These are phyloP conservation scores for Origma solitaria DNA, from an alignment of 2,113 vertebrate species.

Conservation along the genomic window DNA sequence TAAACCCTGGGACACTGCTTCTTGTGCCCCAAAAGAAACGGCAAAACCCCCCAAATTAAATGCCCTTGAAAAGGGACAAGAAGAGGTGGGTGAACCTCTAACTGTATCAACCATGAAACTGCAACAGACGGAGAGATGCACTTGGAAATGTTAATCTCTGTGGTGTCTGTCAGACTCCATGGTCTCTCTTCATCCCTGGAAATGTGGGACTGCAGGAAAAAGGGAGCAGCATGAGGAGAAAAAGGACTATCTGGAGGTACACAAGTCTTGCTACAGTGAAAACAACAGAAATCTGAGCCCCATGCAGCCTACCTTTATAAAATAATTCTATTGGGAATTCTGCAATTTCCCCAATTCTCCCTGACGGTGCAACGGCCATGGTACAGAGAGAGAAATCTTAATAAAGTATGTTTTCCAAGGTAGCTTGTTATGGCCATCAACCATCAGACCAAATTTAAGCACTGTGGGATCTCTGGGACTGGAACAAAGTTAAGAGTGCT, in stretches of 20 bases:
- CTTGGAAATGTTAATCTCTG: background rate
- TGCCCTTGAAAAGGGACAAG: background rate
- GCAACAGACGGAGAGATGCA: background rate
- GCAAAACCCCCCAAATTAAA: background rate
- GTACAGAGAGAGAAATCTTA: background rate
- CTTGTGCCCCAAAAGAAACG: background rate
- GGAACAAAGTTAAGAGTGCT: background rate
- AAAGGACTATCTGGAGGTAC: background rate
- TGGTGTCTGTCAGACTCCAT: background rate
- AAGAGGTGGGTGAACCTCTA: background rate
- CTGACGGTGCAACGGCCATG: background rate
- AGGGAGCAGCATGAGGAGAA: background rate
- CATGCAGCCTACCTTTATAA: background rate
- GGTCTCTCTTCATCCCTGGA: background rate
- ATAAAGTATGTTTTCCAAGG: background rate
- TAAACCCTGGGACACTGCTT: background rate
- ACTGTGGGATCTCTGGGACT: fast-evolving
- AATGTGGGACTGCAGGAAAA: background rate
- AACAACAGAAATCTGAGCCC: background rate
- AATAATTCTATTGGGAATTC: background rate
- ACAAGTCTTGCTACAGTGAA: background rate
- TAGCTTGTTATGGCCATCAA: background rate
- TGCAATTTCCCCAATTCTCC: background rate
- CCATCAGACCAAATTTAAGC: background rate
- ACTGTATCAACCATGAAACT: background rate